Conservation (phyloP, 2,113 vertebrate genomes). For the Apodemus sylvaticus region DNA sequence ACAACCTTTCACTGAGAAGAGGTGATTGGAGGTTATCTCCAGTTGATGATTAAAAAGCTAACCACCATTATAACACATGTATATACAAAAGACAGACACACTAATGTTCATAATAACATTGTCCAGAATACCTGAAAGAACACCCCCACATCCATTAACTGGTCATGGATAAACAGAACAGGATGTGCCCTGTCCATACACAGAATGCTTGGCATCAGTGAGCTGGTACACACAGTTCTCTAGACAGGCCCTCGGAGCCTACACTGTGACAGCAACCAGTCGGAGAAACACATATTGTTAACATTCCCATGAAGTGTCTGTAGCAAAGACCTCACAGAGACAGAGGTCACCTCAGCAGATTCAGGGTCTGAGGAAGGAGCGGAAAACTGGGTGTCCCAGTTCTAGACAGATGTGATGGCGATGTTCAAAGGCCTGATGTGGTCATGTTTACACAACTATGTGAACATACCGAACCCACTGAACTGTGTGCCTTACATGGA, state of each 20-base stretch:
- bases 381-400: not conserved
- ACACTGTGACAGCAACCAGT: not conserved
- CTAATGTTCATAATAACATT: not conserved
- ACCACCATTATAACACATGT: not conserved
- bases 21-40: not conserved
- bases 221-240: not conserved
- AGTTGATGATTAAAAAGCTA: not conserved
- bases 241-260: not conserved
- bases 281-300: not conserved
- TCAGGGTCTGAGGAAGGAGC: not conserved
- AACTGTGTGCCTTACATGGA: not conserved
- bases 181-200: not conserved
- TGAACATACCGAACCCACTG: not conserved
- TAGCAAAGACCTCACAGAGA: not conserved
- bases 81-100: not conserved
- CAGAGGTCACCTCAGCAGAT: not conserved
- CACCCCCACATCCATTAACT: not conserved
- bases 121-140: not conserved
- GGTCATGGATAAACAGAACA: not conserved
- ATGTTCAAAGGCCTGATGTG: not conserved
- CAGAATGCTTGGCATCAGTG: not conserved
- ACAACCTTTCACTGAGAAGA: not conserved
- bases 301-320: not conserved
- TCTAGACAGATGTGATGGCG: not conserved
- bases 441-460: not conserved